Base-by-base conservation (phyloP, 2,888 invertebrate species). In the Epistrophe eligans region DNA sequence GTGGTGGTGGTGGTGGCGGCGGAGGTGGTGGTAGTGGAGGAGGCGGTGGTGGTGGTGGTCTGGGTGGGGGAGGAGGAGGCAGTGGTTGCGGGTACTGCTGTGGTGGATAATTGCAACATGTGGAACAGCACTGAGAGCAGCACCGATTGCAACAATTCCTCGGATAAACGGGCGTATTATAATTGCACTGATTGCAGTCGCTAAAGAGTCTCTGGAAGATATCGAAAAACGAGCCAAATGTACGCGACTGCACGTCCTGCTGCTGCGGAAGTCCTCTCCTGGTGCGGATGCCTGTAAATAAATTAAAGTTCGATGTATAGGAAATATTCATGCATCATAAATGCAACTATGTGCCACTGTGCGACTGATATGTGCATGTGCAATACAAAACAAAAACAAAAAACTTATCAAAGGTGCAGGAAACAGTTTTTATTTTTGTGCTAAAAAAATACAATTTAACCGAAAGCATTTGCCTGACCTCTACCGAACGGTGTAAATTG, bases 131-230 rank as follows among this genome's bases (percentile, higher is more conserved):
- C 8, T 6, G 50, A 15, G 50, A 67, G 50, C 67, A 67, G 60
- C 83, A 85, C 43, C 50, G 82, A 45, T 91, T 91, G 88, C 92
- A 92, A 40, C 90, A 90, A 70, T 90, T 90, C 45, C 89, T 88
- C 64, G 90, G 90, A 66, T 85, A 91, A 7, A 90, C 7, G 40
- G 62, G 48, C 64, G 9, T 17, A n/a, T 45, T 4, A 35, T 50
- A 11, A 52, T 19, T 4, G 67, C 87, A 87, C 35, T 71, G 79
- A 52, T 66, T 62, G 76, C 83, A 87, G 52, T 70, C 48, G 11
- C 13, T 35, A 38, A 87, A 83, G n/a, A 87, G 64, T 11, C 24
- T 19, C 64, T 79, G 71, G 28, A 87, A 60, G 24, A 87, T 50
- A 19, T 67, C 55, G 24, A 55, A 79, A 66, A 87, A 71, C 13